phyloP scores from a whole-genome alignment of 2,888 invertebrate genomes.

The Luperina testacea region DNA sequence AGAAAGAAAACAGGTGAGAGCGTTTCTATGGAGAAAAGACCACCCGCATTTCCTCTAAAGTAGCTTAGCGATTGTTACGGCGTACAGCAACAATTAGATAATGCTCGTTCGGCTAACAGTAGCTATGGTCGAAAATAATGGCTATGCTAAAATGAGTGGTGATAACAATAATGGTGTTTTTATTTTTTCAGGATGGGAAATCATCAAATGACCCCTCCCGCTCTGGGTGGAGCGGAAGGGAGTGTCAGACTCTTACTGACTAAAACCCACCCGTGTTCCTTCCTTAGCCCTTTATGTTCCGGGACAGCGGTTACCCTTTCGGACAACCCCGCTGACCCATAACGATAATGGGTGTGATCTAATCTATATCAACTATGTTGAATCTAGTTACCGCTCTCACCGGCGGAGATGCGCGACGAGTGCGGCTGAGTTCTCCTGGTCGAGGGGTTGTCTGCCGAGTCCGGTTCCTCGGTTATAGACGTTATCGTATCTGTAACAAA shows the following conservation, averaged over 20 bases:
- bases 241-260: no score
- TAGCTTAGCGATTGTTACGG: neutral
- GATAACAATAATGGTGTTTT: neutral
- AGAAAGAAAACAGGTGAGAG: no score
- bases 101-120: neutral
- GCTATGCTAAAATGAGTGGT: neutral
- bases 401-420: constrained; percentile 84
- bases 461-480: constrained; percentile 72
- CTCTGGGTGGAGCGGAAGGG: no score
- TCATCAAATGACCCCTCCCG: no score
- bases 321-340: no score
- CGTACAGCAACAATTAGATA: neutral
- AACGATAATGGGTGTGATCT: constrained; percentile 31
- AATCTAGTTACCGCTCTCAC: constrained; percentile 85
- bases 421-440: constrained; percentile 70
- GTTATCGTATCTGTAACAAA: constrained; percentile 72
- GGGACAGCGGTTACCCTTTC: no score
- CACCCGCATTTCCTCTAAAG: no score
- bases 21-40: no score
- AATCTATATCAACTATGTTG: constrained; percentile 57
- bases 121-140: neutral
- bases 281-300: no score
- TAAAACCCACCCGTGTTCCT: no score
- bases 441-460: constrained; percentile 64
- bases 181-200: no score